Base-by-base conservation (phyloP, 2,888 invertebrate genomes). In the Eudasyphora cyanicolor region DNA sequence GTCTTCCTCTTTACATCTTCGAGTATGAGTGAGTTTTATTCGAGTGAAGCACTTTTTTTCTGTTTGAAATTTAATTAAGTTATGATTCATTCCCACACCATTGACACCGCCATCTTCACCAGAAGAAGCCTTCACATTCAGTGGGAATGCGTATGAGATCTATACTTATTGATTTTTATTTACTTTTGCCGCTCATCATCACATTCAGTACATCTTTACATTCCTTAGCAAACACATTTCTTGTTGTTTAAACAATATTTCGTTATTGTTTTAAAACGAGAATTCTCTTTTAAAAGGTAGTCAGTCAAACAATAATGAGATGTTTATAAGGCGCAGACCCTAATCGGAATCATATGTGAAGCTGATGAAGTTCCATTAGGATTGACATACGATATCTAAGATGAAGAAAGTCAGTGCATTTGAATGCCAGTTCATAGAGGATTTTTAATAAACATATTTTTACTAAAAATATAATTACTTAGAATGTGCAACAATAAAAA, bases 31-130 rank as follows among this genome's bases (percentile, higher is more conserved):
- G 35, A 51, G 85, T 71, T 86, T 86, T 81, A 82, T 79, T 85
- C 88, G 88, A 86, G 86, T 87, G 88, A 89, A 89, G 89, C 89
- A 84, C 82, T 84, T 84, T 84, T 82, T 82, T 12, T 35, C 27
- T 21, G 69, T 87, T 88, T 88, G 86, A 89, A 89, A 89, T 90
- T 90, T 90, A 89, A 90, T 89, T 89, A 90, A 89, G 87, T 88
- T 69, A 17, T 49, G 42, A 35, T 54, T 32, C 32, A 49, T 57
- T 57, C 38, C 57, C 24, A 32, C 21, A 57, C 27, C 27, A n/a
- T n/a, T n/a, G 14, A 51, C 2, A 1, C 12, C 45, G 21, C n/a
- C 49, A 49, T 54, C 21, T n/a, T 3, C 45, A 45, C n/a, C n/a
- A 12, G 45, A 10, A 45, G 10, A 7, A 6, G 35, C 10, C 5